phyloP scores from a whole-genome alignment of 2,888 invertebrate species.

The Tetranychus truncatus region DNA sequence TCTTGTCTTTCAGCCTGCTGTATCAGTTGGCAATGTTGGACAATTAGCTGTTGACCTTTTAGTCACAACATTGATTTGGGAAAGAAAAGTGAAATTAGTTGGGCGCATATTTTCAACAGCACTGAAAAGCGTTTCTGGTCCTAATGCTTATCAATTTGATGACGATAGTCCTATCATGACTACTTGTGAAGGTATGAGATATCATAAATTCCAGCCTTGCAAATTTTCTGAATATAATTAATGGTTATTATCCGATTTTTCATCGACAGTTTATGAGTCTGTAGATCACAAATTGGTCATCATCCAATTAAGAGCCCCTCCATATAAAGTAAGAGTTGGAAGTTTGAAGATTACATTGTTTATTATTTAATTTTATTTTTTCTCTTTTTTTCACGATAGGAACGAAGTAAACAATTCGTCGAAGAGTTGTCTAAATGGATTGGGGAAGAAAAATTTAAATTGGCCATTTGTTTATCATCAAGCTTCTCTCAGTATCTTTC shows the following conservation, averaged over 20 bases:
- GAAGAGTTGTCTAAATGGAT: constrained; percentile 9
- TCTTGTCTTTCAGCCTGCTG: constrained; percentile 4
- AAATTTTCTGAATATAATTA: neutral
- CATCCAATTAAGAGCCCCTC: constrained; percentile 9
- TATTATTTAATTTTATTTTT: neutral
- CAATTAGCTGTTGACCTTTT: constrained; percentile 10
- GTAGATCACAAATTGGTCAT: neutral
- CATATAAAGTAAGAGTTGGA: neutral
- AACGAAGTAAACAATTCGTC: constrained; percentile 3
- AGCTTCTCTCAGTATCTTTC: constrained; percentile 3
- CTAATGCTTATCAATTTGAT: constrained; percentile 2
- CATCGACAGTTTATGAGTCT: neutral
- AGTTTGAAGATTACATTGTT: neutral
- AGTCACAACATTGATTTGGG: neutral
- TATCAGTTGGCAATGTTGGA: constrained; percentile 14
- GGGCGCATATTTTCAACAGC: constrained; percentile 3
- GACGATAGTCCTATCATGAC: neutral
- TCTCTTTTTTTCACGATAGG: neutral
- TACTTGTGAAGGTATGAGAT: constrained; percentile 9
- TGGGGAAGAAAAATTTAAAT: neutral
- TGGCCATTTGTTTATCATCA: neutral
- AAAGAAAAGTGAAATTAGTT: neutral
- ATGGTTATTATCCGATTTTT: neutral
- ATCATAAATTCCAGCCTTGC: no score
- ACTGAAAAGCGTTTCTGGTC: constrained; percentile 6